Percentiles rank a stretch among this genome's conserved stretches.
These are phyloP conservation scores for Remorina albescens DNA, from an alignment of 2,797 vertebrate genomes.

Conservation along the genomic window DNA sequence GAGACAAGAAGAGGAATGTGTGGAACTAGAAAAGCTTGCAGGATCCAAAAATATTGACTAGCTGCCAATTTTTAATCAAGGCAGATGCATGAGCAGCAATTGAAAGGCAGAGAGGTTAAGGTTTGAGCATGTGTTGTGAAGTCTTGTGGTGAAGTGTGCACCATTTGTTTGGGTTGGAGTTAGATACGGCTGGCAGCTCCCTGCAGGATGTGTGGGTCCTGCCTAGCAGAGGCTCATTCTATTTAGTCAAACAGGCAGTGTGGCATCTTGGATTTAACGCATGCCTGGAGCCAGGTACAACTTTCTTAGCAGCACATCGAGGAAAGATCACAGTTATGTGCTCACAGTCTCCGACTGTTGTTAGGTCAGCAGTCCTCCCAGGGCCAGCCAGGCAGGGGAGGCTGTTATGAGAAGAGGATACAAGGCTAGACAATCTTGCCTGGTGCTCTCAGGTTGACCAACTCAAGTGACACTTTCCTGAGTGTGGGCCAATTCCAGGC, in stretches of 20 bases:
- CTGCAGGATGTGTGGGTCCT: conserved; percentile 61
- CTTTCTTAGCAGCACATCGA: conserved; percentile 53
- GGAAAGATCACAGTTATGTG: conserved; percentile 54
- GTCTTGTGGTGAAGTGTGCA: conserved; percentile 65
- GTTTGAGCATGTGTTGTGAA: conserved; percentile 58
- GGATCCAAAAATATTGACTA: conserved; percentile 41
- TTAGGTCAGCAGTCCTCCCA: conserved; percentile 51
- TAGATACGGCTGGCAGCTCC: conserved; percentile 68
- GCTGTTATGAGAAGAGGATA: conserved; percentile 47
- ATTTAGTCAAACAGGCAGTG: conserved; percentile 71
- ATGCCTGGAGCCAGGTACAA: conserved; percentile 56
- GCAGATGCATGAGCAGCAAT: conserved; percentile 52
- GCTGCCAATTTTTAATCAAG: conserved; percentile 59
- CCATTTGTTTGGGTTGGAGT: conserved; percentile 64
- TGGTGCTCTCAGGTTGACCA: conserved; percentile 69
- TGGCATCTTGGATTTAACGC: conserved; percentile 61
- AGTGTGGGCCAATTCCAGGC: conserved; percentile 73
- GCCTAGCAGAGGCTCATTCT: conserved; percentile 65
- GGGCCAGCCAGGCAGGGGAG: neutral
- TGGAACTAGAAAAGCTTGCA: conserved; percentile 43
- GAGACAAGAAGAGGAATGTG: conserved; percentile 54
- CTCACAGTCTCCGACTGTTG: conserved; percentile 36
- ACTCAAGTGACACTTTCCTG: conserved; percentile 79
- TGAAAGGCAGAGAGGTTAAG: conserved; percentile 42
- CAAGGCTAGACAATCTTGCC: conserved; percentile 60